These are phyloP conservation scores for Gibbula magus DNA, from an alignment of 2,888 invertebrate genomes.

Conservation along the genomic window DNA sequence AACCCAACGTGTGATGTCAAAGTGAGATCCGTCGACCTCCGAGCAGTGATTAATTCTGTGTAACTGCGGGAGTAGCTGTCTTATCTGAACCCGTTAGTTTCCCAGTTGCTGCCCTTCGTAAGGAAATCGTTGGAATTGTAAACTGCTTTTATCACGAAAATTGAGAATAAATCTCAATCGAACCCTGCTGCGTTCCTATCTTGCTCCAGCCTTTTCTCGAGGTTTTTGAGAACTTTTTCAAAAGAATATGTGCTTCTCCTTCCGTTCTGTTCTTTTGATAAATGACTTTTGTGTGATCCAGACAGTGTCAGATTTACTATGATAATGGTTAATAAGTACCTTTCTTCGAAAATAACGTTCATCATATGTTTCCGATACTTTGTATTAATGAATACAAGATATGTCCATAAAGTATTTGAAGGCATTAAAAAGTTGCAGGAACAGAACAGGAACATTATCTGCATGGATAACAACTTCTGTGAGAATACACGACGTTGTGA, in stretches of 20 bases:
- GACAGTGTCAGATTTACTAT: too few relatives aligned
- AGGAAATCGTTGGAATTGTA: not conserved
- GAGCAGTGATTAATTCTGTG: not conserved
- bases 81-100: not conserved
- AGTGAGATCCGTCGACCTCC: not conserved
- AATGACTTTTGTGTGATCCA: too few relatives aligned
- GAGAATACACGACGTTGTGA: too few relatives aligned
- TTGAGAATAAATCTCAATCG: constrained; percentile 9
- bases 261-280: too few relatives aligned
- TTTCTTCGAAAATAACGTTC: too few relatives aligned
- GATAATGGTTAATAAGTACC: too few relatives aligned
- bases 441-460: too few relatives aligned
- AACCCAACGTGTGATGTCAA: not conserved
- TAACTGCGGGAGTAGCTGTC: not conserved
- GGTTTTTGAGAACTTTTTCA: not conserved
- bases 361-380: too few relatives aligned
- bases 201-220: not conserved
- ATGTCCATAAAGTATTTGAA: too few relatives aligned
- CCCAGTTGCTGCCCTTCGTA: not conserved
- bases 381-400: too few relatives aligned
- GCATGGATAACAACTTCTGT: too few relatives aligned
- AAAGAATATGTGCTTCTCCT: not conserved
- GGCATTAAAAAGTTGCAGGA: too few relatives aligned
- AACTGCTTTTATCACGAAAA: not conserved
- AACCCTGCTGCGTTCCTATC: not conserved